Base-by-base conservation (phyloP, 2,797 vertebrate genomes). In the Cygnus olor region DNA sequence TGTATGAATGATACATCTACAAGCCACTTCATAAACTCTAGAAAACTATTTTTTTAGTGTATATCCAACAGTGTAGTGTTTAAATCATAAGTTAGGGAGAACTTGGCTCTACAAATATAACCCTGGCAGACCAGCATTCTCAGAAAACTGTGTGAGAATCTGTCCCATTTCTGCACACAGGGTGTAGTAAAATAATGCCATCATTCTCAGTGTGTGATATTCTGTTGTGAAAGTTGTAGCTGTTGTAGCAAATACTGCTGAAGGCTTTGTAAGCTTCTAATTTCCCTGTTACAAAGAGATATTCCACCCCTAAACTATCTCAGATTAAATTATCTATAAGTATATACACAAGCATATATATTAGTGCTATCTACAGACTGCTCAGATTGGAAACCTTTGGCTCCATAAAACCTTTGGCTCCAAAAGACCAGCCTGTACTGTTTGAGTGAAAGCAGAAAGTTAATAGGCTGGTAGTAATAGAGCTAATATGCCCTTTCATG, bases 401-500 rank as follows among this genome's bases (percentile, higher is more conserved):
- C 47, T 93, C 44, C 3, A 4, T 49, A 60, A 96, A 89, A 86
- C 57, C 84, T 89, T 76, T 92, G 79, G 38, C 70, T 87, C 53
- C 68, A 53, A 42, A 93, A 89, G 69, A 90, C 51, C 74, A 34
- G 63, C 65, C 36, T 60, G 63, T 51, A 44, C 72, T 77, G 86
- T 82, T 73, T 60, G 57, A 69, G 61, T 54, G 53, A 85, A 93
- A 83, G 74, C 60, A 89, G 71, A 53, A 91, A 71, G 64, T 80
- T 88, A 93, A 66, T 64, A 65, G 32, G 38, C 56, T 80, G 68
- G 36, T 78, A 49, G 71, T 89, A 92, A 73, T 53, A 2, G n/a
- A 92, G 61, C 61, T 81, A 65, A 87, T 93, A 54, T 61, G 68
- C 79, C 90, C 74, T n/a, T 87, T 94, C 78, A 30, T 68, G 74